Evolutionary conservation across 2,797 vertebrate species (phyloP).

Genomic region (Sebastiscus albofasciatus): DNA sequence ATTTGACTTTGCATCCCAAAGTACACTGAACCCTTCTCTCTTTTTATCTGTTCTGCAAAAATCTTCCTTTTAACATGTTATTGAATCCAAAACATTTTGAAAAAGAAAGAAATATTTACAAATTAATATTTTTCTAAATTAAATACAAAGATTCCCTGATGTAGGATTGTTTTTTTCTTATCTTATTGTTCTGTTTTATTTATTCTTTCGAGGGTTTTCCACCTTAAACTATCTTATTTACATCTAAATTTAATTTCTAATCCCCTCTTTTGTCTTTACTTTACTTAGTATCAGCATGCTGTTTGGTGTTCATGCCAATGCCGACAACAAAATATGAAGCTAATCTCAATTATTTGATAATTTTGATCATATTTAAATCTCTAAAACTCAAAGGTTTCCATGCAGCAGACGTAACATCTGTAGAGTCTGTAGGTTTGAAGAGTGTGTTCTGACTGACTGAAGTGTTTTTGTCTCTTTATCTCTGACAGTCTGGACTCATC

Average conservation of each 20-base stretch:
- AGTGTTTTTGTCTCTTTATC: constrained; percentile 55
- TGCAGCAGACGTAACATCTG: neutral
- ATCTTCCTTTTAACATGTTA: neutral
- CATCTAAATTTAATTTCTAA: neutral
- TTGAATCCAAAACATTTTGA: neutral
- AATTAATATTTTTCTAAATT: neutral
- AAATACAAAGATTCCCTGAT: neutral
- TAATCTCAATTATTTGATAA: neutral
- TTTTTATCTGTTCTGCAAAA: neutral
- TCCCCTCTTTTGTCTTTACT: neutral
- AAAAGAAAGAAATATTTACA: neutral
- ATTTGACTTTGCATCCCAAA: neutral
- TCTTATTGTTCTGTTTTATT: neutral
- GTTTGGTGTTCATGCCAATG: neutral
- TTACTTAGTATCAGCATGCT: neutral
- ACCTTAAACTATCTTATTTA: neutral
- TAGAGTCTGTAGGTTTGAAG: no score
- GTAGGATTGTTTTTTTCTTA: neutral
- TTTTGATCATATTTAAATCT: neutral
- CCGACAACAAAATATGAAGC: neutral
- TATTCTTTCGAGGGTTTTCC: no score
- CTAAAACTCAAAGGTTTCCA: neutral
- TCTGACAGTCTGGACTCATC: constrained; percentile 31
- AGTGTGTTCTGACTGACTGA: neutral
- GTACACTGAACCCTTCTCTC: neutral